Conservation (phyloP, 2,113 vertebrate species). For the Picathartes gymnocephalus region DNA sequence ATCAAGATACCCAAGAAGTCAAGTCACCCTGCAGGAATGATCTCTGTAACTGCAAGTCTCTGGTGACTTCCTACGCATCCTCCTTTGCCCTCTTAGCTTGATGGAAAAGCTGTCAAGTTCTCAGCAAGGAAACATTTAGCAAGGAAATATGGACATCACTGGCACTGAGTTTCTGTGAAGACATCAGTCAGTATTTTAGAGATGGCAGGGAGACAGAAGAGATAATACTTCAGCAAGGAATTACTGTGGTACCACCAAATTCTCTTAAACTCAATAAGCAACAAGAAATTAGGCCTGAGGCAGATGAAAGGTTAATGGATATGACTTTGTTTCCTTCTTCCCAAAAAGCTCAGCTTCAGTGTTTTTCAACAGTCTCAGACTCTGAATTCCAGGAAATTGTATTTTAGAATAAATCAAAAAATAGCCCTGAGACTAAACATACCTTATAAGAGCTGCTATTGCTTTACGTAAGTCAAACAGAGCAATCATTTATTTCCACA, state of each 20-base stretch:
- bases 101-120: neutral
- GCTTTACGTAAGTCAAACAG: neutral
- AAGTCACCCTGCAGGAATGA: neutral
- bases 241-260: neutral
- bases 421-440: slow-evolving; percentile 34
- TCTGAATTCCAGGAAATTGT: slow-evolving; percentile 9
- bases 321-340: neutral
- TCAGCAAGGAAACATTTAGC: neutral
- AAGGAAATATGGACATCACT: neutral
- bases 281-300: neutral
- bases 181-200: neutral
- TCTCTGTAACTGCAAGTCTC: neutral
- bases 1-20: neutral
- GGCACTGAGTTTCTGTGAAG: slow-evolving; percentile 1
- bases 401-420: slow-evolving; percentile 13
- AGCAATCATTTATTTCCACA: neutral
- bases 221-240: neutral
- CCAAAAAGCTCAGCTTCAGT: neutral
- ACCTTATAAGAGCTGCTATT: slow-evolving; percentile 14
- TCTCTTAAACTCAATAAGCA: neutral
- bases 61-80: neutral
- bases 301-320: slow-evolving; percentile 1
- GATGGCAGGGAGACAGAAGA: neutral
- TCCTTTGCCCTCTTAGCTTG: neutral
- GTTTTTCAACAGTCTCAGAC: neutral